phyloP scores from a whole-genome alignment of 1,140 invertebrate genomes.

The Lerema accius region DNA sequence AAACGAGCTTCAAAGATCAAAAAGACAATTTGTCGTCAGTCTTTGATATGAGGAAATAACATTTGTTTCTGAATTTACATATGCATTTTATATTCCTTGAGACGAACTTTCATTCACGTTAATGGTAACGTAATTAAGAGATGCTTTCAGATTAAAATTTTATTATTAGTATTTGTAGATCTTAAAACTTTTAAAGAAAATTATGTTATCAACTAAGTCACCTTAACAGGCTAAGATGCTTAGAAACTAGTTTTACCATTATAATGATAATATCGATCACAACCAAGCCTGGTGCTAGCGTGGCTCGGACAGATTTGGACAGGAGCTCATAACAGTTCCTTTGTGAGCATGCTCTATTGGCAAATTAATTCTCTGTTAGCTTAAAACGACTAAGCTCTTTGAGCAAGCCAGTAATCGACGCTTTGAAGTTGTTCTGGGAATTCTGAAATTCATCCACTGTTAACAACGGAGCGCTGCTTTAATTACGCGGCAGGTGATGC shows the following conservation, averaged over 20 bases:
- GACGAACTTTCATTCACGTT: too few relatives aligned
- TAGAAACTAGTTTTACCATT: too few relatives aligned
- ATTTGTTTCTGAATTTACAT: too few relatives aligned
- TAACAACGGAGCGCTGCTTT: conserved; percentile 28
- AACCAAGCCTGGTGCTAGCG: background rate
- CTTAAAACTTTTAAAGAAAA: too few relatives aligned
- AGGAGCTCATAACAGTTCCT: conserved; percentile 25
- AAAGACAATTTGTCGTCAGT: too few relatives aligned
- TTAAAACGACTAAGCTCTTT: conserved; percentile 33
- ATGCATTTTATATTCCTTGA: too few relatives aligned
- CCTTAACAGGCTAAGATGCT: too few relatives aligned
- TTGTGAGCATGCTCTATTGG: conserved; percentile 51
- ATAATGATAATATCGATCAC: background rate
- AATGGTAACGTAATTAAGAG: too few relatives aligned
- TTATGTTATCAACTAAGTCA: too few relatives aligned
- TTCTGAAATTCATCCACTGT: conserved; percentile 36
- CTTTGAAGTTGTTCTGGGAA: conserved; percentile 47
- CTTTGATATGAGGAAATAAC: too few relatives aligned
- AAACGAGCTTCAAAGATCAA: background rate
- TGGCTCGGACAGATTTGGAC: background rate
- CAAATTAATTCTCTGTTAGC: conserved; percentile 59
- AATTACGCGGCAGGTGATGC: conserved; percentile 28
- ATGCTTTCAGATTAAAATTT: too few relatives aligned
- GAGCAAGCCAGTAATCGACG: conserved; percentile 39
- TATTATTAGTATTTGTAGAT: too few relatives aligned